Base-by-base conservation (phyloP, 2,797 vertebrate genomes). In the Pangasius macronema region DNA sequence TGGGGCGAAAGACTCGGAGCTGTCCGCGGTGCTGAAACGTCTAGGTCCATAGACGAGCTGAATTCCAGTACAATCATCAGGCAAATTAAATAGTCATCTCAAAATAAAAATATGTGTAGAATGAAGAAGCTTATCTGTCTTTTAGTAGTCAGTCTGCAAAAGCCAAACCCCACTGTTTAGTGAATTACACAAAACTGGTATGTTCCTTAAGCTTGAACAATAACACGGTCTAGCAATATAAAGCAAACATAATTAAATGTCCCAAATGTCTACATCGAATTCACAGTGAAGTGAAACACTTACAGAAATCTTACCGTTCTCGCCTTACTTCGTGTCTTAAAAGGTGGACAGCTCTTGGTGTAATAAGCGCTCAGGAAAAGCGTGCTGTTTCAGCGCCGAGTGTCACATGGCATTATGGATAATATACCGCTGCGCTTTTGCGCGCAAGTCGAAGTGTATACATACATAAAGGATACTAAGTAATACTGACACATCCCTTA, bases 21-120 rank as follows among this genome's bases (percentile, higher is more conserved):
- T 97, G 92, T 96, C 96, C 95, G 3, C 89, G 94, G 96, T 97
- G 79, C 96, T 97, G 94, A 95, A 80, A 30, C 22, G 16, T 86
- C 49, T 11, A 39, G 36, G 2, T 3, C 30, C 39, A 2, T 27
- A 8, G 20, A 49, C 42, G 4, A 65, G 18, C 70, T 76, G 0
- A 57, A 42, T 61, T 85, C 70, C 70, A 13, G 5, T 49, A 51
- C 84, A 79, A 65, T 42, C 16, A 24, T 3, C 14, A 85, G 24
- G 14, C 33, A 75, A 57, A 61, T 51, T 1, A 67, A 67, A 67
- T 51, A 51, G 8, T n/a, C 3, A 13, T 61, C 33, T 81, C 3
- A 67, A 33, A 67, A 36, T 5, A 63, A 18, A 33, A 22, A 83
- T 49, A 7, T 3, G 2, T 13, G 10, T 6, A 68, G 11, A 53